phyloP scores from a whole-genome alignment of 1,140 invertebrate genomes.

The Laupala kohalensis region DNA sequence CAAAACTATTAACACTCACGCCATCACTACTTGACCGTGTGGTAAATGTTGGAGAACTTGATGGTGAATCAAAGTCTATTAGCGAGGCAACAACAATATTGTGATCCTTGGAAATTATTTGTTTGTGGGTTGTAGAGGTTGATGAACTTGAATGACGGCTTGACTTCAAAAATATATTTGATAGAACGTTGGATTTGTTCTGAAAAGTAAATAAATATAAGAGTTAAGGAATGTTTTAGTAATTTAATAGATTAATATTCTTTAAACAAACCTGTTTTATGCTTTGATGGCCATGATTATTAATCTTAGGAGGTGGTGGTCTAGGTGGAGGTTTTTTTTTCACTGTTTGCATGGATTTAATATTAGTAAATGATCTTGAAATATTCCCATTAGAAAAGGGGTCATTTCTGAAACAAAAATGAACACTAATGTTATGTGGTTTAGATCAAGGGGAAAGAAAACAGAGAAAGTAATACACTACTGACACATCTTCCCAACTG shows the following conservation, averaged over 20 bases:
- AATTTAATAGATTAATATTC: no score
- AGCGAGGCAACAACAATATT: conserved; percentile 21
- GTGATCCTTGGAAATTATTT: background rate
- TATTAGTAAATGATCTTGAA: background rate
- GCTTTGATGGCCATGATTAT: conserved; percentile 15
- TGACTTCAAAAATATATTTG: background rate
- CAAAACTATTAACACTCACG: conserved; percentile 57
- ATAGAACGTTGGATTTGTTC: background rate
- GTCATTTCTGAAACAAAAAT: background rate
- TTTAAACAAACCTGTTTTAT: conserved; percentile 3
- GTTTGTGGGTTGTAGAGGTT: background rate
- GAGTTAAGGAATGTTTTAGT: no score
- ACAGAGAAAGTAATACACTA: background rate
- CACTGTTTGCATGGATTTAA: background rate
- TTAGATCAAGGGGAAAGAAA: no score
- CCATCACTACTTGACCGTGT: conserved; percentile 58
- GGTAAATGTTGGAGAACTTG: conserved; percentile 56
- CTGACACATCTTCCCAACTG: conserved; percentile 1
- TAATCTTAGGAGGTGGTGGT: conserved; percentile 32
- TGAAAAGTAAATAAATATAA: background rate
- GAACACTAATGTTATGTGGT: background rate
- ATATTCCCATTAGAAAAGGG: background rate
- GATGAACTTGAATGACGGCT: background rate
- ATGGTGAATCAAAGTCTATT: conserved; percentile 49
- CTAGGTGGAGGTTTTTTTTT: conserved; percentile 33